Percentiles rank a stretch among this genome's conserved stretches.
phyloP scores from a whole-genome alignment of 1,140 invertebrate genomes.

The Sinella curviseta region DNA sequence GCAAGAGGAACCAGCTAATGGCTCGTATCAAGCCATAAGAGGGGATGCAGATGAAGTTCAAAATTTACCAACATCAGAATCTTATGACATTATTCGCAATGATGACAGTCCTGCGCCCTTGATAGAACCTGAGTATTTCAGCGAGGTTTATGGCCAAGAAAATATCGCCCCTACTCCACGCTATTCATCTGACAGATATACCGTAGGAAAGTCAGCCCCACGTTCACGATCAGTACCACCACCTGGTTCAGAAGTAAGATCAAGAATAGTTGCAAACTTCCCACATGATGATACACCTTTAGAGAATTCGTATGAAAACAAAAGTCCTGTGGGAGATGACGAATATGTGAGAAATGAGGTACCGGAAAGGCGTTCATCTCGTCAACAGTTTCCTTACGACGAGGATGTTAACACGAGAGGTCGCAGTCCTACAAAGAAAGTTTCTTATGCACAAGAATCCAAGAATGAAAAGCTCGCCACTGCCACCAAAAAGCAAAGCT shows the following conservation, averaged over 20 bases:
- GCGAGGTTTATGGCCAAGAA: neutral
- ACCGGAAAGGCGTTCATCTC: neutral
- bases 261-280: neutral
- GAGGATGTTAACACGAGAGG: neutral
- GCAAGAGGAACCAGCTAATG: no score
- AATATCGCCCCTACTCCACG: neutral
- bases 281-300: neutral
- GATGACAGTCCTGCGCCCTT: no score
- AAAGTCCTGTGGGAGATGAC: no score
- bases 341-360: no score
- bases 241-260: neutral
- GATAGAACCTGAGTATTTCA: neutral
- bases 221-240: neutral
- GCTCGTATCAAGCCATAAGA: no score
- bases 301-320: no score
- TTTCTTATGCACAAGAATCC: neutral
- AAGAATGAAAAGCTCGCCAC: no score
- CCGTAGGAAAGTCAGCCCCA: neutral
- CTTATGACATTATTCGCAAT: no score
- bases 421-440: neutral
- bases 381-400: neutral
- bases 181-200: neutral
- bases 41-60: neutral
- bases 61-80: no score
- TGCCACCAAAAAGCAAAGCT: no score